Evolutionary conservation across 2,113 vertebrate genomes (phyloP).

Genomic region (Dicerorhinus sumatrensis): DNA sequence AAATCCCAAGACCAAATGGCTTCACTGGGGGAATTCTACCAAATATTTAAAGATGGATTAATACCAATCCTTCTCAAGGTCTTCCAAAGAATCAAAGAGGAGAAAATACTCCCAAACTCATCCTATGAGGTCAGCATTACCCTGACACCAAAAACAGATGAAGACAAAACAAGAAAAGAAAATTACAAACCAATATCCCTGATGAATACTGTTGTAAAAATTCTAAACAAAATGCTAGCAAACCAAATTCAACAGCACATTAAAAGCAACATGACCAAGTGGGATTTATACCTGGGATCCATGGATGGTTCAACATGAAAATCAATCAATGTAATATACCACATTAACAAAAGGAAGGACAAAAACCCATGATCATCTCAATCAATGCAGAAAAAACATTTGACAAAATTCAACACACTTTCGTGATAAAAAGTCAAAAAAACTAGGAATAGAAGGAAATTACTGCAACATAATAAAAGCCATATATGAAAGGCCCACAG

Average conservation of each 20-base stretch:
- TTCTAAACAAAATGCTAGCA: neutral
- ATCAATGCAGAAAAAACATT: neutral
- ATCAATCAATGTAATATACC: neutral
- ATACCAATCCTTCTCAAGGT: neutral
- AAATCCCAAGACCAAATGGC: neutral
- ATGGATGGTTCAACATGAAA: neutral
- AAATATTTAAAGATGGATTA: neutral
- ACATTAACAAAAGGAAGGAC: neutral
- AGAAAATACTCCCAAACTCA: no score
- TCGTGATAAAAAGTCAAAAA: neutral
- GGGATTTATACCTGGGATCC: neutral
- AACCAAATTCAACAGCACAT: neutral
- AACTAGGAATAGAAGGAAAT: neutral
- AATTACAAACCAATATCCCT: neutral
- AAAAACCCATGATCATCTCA: neutral
- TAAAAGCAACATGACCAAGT: neutral
- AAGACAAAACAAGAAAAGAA: no score
- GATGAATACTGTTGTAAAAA: neutral
- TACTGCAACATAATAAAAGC: neutral
- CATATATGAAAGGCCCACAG: neutral
- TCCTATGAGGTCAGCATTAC: no score
- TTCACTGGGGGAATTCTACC: slow-evolving; percentile 4
- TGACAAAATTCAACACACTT: neutral
- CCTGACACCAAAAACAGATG: no score
- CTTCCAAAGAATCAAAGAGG: no score